A percentile compares a stretch with the other conserved stretches of the same genome.
phyloP scores from a whole-genome alignment of 2,113 vertebrate species.

The mouse (Mus musculus) region DNA sequence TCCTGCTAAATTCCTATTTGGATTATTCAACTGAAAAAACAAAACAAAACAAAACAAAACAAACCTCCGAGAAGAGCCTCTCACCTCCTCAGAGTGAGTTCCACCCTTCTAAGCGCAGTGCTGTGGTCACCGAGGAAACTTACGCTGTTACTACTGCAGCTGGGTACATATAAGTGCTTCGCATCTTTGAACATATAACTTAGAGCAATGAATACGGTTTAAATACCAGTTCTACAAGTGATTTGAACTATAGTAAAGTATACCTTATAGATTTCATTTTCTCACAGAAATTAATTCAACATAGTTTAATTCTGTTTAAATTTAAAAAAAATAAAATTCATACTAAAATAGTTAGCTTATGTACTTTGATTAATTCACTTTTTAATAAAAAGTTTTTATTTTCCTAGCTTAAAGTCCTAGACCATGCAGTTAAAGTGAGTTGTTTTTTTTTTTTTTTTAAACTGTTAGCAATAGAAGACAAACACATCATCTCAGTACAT shows the following conservation, averaged over 20 bases:
- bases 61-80: not conserved
- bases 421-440: not conserved
- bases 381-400: constrained; percentile 22
- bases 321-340: not conserved
- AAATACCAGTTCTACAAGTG: not conserved
- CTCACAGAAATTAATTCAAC: not conserved
- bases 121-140: not conserved
- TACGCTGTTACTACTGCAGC: not conserved
- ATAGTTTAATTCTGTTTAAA: not conserved
- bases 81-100: not conserved
- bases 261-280: not conserved
- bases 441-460: not conserved
- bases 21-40: not conserved
- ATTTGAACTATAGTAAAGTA: not conserved
- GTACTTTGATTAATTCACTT: not conserved
- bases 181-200: not conserved
- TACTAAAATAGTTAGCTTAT: not conserved
- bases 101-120: not conserved
- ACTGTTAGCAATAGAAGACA: not conserved
- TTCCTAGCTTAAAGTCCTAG: constrained; percentile 27
- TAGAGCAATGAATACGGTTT: not conserved
- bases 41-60: no score
- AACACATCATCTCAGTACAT: not conserved
- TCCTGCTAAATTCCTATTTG: not conserved
- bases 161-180: not conserved